Evolutionary conservation across 2,113 vertebrate species (phyloP).

Genomic region (Alectura lathami): DNA sequence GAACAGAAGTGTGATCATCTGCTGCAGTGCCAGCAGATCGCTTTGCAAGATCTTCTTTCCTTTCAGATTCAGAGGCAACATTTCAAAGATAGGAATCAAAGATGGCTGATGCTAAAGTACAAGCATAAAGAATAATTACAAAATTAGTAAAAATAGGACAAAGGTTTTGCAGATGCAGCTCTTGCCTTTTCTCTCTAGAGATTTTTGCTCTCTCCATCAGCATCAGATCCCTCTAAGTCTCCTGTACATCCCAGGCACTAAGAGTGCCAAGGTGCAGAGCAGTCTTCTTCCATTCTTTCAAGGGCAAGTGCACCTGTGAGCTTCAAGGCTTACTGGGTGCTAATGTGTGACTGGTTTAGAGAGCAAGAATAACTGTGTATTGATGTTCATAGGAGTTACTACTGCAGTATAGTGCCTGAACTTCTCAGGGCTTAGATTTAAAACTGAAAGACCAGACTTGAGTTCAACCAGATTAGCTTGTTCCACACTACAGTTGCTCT

Average conservation of each 20-base stretch:
- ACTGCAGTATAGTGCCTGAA: not conserved
- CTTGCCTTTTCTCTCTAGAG: not conserved
- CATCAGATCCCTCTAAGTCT: not conserved
- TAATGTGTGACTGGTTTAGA: not conserved
- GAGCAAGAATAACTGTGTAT: not conserved
- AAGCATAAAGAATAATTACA: not conserved
- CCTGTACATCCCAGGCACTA: not conserved
- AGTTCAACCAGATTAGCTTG: not conserved
- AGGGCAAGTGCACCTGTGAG: not conserved
- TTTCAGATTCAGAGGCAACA: not conserved
- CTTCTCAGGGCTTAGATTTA: not conserved
- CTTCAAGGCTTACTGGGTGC: not conserved
- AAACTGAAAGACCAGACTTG: not conserved
- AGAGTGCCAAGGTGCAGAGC: not conserved
- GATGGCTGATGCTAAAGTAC: not conserved
- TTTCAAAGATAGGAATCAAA: not conserved
- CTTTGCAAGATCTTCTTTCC: not conserved
- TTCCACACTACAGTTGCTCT: not conserved
- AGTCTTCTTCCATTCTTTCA: not conserved
- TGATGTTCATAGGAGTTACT: not conserved
- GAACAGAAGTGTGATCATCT: not conserved
- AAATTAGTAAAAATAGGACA: not conserved
- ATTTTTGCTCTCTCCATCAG: not conserved
- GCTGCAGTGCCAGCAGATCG: fast-evolving
- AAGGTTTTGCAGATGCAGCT: not conserved